Evolutionary conservation across 2,888 invertebrate genomes (phyloP), one percentile per base, ranked within the genome.

Genomic region (Biston stratarius): DNA sequence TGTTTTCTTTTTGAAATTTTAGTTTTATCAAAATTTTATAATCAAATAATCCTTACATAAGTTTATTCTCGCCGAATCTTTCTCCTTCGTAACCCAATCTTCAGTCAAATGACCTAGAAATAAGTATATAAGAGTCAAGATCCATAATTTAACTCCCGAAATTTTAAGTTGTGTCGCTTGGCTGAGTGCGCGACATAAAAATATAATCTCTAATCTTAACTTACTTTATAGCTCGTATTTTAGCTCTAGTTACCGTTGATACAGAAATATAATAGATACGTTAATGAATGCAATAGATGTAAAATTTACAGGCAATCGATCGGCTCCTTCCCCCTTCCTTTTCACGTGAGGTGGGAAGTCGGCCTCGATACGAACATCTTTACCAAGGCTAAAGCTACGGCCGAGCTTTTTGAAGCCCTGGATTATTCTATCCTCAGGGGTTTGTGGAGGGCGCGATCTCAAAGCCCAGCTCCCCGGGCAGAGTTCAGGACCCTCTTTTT

Each of bases 121-220:
- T 34, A 24, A 15, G 33, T 47, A 36, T n/a, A n/a, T 8, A 51
- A 55, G 33, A 42, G 42, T 33, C 33, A 51, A 24, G 52, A 11
- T 5, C 3, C 33, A 33, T 55, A 33, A 55, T 55, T 55, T 53
- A 42, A 33, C n/a, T 42, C 42, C 42, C 42, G 40, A 57, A 57
- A 57, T 45, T 57, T 57, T 9, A 57, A 44, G 14, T 14, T 15
- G 24, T 56, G 59, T 47, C 48, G 44, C 65, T 55, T 45, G 56
- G 62, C 59, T 49, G 12, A 55, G 40, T 12, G 55, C 24, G 44
- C 62, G 62, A 51, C 42, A 40, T 63, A 60, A 57, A 68, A 64
- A 68, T 55, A 33, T 56, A 64, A 56, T 62, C 61, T 56, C 51
- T 60, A 65, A 69, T 59, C 65, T 44, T 59, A 69, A 65, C 69